Evolutionary conservation across 2,888 invertebrate genomes (phyloP).

Genomic region (Caenorhabditis auriculariae): DNA sequence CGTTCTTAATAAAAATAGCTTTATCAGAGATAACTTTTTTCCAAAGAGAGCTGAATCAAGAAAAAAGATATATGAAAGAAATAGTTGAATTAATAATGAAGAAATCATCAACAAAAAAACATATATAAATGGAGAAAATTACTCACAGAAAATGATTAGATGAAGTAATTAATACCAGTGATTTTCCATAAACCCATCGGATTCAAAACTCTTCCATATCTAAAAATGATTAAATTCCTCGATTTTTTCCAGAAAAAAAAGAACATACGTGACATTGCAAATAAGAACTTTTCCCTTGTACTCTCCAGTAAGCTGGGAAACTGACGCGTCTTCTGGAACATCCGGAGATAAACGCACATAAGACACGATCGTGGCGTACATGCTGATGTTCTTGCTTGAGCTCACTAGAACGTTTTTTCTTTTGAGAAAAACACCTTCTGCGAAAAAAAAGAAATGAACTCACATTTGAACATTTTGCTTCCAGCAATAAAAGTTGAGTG

Average conservation of each 20-base stretch:
- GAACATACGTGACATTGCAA: constrained; percentile 35
- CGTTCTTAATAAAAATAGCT: no score
- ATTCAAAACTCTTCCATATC: constrained; percentile 42
- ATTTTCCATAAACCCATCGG: constrained; percentile 45
- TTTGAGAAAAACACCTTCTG: background rate
- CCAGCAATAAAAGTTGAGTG: constrained; percentile 39
- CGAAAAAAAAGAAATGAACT: constrained; percentile 1
- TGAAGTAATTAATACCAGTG: constrained; percentile 29
- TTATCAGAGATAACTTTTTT: no score
- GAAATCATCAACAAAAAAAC: no score
- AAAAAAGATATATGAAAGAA: no score
- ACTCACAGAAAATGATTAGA: no score
- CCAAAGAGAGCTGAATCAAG: no score
- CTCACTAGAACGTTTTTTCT: constrained; percentile 19
- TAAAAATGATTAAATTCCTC: constrained; percentile 15
- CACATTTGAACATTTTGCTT: constrained; percentile 36
- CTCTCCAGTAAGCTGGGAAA: constrained; percentile 21
- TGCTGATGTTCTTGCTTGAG: constrained; percentile 24
- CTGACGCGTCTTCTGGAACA: constrained; percentile 22
- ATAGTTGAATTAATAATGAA: no score
- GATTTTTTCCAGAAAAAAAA: background rate
- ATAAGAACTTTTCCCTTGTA: constrained; percentile 25
- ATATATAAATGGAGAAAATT: no score
- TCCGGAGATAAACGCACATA: constrained; percentile 22
- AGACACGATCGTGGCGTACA: constrained; percentile 41